Evolutionary conservation across 2,888 invertebrate genomes (phyloP), one percentile per base, ranked within the genome.

Genomic region (Apomyelois bistriatella): DNA sequence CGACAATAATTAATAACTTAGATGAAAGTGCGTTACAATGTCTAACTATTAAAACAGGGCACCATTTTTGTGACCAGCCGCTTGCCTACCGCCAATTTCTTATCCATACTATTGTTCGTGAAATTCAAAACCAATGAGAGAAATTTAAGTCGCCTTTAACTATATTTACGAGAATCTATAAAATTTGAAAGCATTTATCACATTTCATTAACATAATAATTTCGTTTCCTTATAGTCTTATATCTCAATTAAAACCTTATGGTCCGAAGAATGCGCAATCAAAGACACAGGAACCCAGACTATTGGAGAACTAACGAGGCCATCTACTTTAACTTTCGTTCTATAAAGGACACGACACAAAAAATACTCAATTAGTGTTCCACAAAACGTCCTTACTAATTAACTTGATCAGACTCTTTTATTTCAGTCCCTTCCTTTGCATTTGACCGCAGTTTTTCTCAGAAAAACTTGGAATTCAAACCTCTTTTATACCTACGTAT

Each of bases 281-380:
- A 55, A 53, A 56, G 57, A 54, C 58, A 56, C 62, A 62, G 58
- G 58, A 58, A 59, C 59, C 62, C 68, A 70, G 70, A 73, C 70
- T 68, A 66, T 70, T 66, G 56, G 63, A 56, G 59, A 68, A 69
- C 77, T 81, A 82, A 82, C 76, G 79, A 82, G 72, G 62, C 71
- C 72, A 76, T 79, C 78, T 74, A 75, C 77, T 78, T 79, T 76
- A 77, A 82, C 81, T 79, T 81, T 72, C 73, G 76, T 77, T 72
- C 67, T 72, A 63, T 65, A 72, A 82, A 82, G 78, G 74, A 74
- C 71, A 62, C 58, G 68, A 65, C 66, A 59, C 65, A 22, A 73
- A 82, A 84, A 83, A 81, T 73, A 68, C 70, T 75, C 83, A 85
- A 86, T 85, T 86, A 85, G 82, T 79, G 80, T 76, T 74, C 77